Evolutionary conservation across 2,888 invertebrate genomes (phyloP), one percentile per base, ranked within the genome.

Genomic region (Perdita meconis): DNA sequence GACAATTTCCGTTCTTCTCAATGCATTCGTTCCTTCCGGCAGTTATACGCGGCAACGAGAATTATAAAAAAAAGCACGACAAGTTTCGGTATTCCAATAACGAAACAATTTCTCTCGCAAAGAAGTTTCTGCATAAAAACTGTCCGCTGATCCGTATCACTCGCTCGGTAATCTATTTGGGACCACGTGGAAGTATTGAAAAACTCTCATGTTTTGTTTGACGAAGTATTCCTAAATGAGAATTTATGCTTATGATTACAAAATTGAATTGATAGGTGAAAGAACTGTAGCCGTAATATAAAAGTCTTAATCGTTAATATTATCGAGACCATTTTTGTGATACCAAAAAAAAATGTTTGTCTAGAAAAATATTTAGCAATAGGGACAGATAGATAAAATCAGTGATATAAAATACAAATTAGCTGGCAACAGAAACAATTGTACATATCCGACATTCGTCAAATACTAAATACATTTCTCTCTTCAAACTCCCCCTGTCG

Each of bases 81-180:
- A 38, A 50, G 38, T 22, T 51, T n/a, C 24, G 34, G 47, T 40
- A 40, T 64, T 38, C 40, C 51, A 53, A 38, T 16, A 24, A n/a
- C 38, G 10, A 38, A 64, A 26, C 63, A 53, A 64, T 53, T 51
- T 51, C 38, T 40, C 51, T 12, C 40, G 26, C n/a, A 19, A 36
- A 12, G 26, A 51, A 51, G 63, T 64, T 38, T 24, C 12, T 12
- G 34, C n/a, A 10, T 36, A 36, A 61, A 61, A 61, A 36, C 50
- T n/a, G 36, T 22, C n/a, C 61, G 61, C 50, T 36, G 36, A 22
- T 4, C 36, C n/a, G 61, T 38, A 19, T 13, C 19, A 16, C 34
- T 50, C 50, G 13, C 47, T 22, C n/a, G 3, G 19, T n/a, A 47
- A 61, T 34, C 30, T 44, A 47, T 61, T 30, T 22, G 19, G 2